These are phyloP conservation scores for Sialia sialis DNA, from an alignment of 2,113 vertebrate species.

Conservation along the genomic window DNA sequence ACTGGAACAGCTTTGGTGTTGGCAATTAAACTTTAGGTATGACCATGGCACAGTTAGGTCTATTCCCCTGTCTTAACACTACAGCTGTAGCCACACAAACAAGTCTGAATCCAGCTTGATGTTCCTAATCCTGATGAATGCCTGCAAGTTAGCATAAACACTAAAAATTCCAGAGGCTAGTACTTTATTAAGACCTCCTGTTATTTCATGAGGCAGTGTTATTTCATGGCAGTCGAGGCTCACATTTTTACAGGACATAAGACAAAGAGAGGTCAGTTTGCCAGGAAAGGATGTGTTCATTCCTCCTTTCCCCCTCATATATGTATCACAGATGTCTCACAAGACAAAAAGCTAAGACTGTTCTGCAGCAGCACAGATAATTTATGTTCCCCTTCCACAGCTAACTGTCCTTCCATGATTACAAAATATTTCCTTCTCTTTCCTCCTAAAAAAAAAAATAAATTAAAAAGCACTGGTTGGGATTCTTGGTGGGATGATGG, in stretches of 20 bases:
- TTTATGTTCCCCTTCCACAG: background rate
- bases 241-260: background rate
- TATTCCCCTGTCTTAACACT: background rate
- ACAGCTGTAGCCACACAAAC: background rate
- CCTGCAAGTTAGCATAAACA: background rate
- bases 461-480: background rate
- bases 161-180: background rate
- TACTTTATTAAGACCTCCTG: background rate
- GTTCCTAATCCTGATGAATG: background rate
- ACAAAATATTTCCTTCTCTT: background rate
- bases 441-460: background rate
- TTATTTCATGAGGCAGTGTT: background rate
- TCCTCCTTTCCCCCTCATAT: background rate
- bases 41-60: fast-evolving
- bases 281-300: constrained; percentile 9
- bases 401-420: background rate
- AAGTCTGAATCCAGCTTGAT: background rate
- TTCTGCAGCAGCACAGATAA: background rate
- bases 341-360: background rate
- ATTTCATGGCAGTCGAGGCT: background rate
- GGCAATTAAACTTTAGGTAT: background rate
- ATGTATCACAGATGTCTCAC: constrained; percentile 5
- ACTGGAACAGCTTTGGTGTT: background rate
- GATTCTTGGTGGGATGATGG: background rate
- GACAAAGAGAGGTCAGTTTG: background rate